Evolutionary conservation across 2,888 invertebrate genomes (phyloP).

Genomic region (Craniophora ligustri): DNA sequence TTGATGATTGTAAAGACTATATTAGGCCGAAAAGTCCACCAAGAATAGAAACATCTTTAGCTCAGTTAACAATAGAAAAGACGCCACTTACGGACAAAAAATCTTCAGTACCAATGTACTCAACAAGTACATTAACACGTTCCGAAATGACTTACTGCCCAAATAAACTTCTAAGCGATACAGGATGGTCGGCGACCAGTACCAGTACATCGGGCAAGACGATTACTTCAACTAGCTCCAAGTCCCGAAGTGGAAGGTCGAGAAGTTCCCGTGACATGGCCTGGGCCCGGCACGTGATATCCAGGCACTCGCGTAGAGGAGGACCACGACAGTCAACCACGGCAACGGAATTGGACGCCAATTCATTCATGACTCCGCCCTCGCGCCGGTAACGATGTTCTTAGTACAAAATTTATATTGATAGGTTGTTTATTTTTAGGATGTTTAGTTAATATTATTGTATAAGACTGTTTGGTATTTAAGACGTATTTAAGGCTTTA

Average conservation of each 20-base stretch:
- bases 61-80: constrained; percentile 70
- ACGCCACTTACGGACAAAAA: constrained; percentile 28
- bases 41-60: constrained; percentile 73
- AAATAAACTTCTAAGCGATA: constrained; percentile 61
- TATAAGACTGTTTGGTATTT: constrained; percentile 71
- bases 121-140: constrained; percentile 68
- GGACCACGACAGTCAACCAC: constrained; percentile 53
- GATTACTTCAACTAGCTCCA: constrained; percentile 66
- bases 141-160: constrained; percentile 62
- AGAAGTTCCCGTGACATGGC: constrained; percentile 69
- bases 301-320: constrained; percentile 50
- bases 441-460: constrained; percentile 62
- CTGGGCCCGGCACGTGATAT: constrained; percentile 74
- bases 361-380: constrained; percentile 68
- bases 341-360: constrained; percentile 66
- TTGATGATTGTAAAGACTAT: constrained; percentile 31
- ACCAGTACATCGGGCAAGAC: constrained; percentile 64
- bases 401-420: constrained; percentile 58
- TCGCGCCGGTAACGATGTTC: constrained; percentile 60
- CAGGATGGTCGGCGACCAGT: constrained; percentile 64
- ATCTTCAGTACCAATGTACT: constrained; percentile 56
- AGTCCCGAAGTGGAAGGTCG: constrained; percentile 62
- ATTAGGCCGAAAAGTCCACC: constrained; percentile 73
- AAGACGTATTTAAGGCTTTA: constrained; percentile 71
- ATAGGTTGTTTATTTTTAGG: constrained; percentile 65